Base-by-base conservation (phyloP, 2,797 vertebrate species). In the Hippopotamyrus pictus region DNA sequence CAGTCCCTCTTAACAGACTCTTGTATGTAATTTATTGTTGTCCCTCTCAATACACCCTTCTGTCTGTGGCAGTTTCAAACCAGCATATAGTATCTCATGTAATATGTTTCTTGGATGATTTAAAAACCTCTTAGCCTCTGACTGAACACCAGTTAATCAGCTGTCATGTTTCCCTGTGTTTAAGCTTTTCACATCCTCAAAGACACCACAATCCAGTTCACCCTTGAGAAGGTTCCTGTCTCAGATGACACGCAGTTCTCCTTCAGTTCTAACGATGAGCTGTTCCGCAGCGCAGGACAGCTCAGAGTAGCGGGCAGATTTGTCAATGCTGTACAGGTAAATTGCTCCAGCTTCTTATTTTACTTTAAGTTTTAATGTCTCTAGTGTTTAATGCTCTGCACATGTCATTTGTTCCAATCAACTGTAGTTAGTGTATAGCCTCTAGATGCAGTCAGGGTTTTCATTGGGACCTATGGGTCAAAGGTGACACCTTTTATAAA, bases 151-250 rank as follows among this genome's bases (percentile, higher is more conserved):
- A 22, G 22, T 5, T 17, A 8, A 37, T 1, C 14, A 14, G 9
- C 7, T 29, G 1, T 29, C 25, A 41, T 51, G 88, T 90, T 88
- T 65, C 83, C 92, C 48, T 90, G 25, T 90, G 50, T 85, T 54
- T 85, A 92, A 99, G 99, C 98, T 85, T 99, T 99, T 93, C 99
- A 99, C 91, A 99, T 99, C 92, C 91, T 99, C 89, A 98, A 99
- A 93, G 97, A 99, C 92, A 97, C 98, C 5, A 98, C 97, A 0
- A 99, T 99, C 91, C 97, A 98, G 90, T 99, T 99, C 92, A 97
- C 96, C 73, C 88, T 99, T 93, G 98, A 99, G 92, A 99, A 99
- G 92, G 94, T 97, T 82, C 95, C 97, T 0, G 7, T 96, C 2
- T 96, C 97, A 22, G 96, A 94, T 89, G 96, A 96, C 86, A 91